Base-by-base conservation (phyloP, 2,888 invertebrate species). In the Heterodera filipjevi region DNA sequence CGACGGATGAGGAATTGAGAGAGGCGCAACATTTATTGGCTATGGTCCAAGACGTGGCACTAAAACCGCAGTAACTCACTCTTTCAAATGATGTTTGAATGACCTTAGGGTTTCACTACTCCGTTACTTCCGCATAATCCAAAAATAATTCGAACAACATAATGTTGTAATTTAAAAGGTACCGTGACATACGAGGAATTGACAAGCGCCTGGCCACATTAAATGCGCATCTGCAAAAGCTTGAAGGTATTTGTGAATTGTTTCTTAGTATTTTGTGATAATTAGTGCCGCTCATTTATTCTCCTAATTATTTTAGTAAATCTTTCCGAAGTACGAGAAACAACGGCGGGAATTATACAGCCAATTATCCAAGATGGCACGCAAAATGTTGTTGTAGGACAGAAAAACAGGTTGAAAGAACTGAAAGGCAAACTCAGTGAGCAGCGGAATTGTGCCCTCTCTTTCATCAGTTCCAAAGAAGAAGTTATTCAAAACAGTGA, bases 101-200 rank as follows among this genome's bases (percentile, higher is more conserved):
- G n/a, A n/a, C n/a, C n/a, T n/a, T n/a, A n/a, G n/a, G n/a, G n/a
- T n/a, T n/a, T n/a, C n/a, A n/a, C n/a, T n/a, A n/a, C n/a, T n/a
- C n/a, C n/a, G n/a, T n/a, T n/a, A n/a, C n/a, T n/a, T n/a, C n/a
- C 14, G 44, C 44, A 44, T 66, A 0, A 30, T 6, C 30, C 5
- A 6, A 33, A 30, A 27, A 2, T 19, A 22, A 22, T 33, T 33
- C 66, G 1, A 66, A 30, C n/a, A 14, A n/a, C n/a, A n/a, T n/a
- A n/a, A n/a, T n/a, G n/a, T n/a, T 30, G 27, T 66, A 27, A 1
- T 66, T n/a, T 66, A 12, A 68, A 44, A 71, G 85, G 35, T 84
- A 83, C 39, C 81, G 85, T 33, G 86, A 87, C 71, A 86, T 87
- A 73, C 80, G 84, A 46, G 87, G 87, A 10, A 86, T 87, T 66